phyloP scores from a whole-genome alignment of 1,140 invertebrate genomes.

The Papilio polyxenes region DNA sequence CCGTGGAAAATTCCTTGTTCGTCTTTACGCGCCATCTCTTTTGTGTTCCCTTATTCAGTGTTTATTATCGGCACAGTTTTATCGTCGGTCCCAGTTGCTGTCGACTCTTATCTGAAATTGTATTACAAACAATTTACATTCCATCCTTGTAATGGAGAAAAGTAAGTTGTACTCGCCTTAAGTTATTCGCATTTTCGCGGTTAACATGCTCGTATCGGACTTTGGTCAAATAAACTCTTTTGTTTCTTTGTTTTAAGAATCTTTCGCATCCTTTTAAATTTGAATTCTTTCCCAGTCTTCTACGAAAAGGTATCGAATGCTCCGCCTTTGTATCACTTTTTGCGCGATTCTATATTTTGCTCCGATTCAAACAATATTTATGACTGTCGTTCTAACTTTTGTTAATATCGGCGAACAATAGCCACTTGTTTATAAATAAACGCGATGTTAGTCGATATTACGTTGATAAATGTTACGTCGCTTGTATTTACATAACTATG shows the following conservation, averaged over 20 bases:
- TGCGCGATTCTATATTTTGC: constrained; percentile 70
- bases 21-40: constrained; percentile 47
- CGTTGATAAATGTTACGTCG: constrained; percentile 35
- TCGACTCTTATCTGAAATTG: constrained; percentile 39
- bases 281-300: constrained; percentile 78
- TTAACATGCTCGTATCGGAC: constrained; percentile 58
- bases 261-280: constrained; percentile 76
- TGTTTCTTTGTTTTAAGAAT: constrained; percentile 71
- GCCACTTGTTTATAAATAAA: constrained; percentile 38
- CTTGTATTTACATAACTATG: constrained; percentile 12
- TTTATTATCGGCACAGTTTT: constrained; percentile 40
- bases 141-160: constrained; percentile 36
- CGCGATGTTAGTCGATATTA: constrained; percentile 36
- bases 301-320: constrained; percentile 79
- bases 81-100: constrained; percentile 32
- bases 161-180: constrained; percentile 35
- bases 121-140: constrained; percentile 40
- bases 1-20: constrained; percentile 42
- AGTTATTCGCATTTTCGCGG: constrained; percentile 55
- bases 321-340: constrained; percentile 80
- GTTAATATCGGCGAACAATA: constrained; percentile 38
- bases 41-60: constrained; percentile 46
- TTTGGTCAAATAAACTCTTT: constrained; percentile 61
- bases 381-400: constrained; percentile 57
- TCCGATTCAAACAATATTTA: constrained; percentile 74